phyloP scores from a whole-genome alignment of 2,113 vertebrate genomes.

The Eurystomus gularis region DNA sequence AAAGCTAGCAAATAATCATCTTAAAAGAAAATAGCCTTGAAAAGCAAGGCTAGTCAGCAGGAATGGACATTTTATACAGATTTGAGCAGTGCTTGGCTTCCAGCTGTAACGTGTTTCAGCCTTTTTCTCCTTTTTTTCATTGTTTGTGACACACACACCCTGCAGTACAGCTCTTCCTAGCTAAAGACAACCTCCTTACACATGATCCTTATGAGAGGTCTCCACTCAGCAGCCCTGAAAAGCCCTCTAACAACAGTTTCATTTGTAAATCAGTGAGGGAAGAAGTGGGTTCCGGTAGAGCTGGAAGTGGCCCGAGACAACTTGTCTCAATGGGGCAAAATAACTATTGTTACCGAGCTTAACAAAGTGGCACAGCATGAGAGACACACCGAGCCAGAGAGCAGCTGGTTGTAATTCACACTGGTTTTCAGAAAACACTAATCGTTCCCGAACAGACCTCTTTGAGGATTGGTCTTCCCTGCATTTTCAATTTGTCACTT shows the following conservation, averaged over 20 bases:
- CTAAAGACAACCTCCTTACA: neutral
- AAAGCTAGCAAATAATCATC: neutral
- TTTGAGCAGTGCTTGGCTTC: neutral
- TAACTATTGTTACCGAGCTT: constrained; percentile 83
- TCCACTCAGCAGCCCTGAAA: constrained; percentile 53
- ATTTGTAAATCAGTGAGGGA: constrained; percentile 73
- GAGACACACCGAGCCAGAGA: constrained; percentile 76
- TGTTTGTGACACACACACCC: neutral
- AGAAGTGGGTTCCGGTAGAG: constrained; percentile 75
- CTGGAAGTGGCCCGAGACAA: constrained; percentile 80
- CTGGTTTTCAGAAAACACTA: constrained; percentile 84
- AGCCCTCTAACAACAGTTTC: constrained; percentile 72
- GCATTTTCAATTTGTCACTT: constrained; percentile 85
- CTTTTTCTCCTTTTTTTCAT: neutral
- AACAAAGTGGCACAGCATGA: constrained; percentile 86
- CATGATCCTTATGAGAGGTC: constrained; percentile 73
- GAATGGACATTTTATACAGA: constrained; percentile 19
- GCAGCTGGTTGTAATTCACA: constrained; percentile 86
- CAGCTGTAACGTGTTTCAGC: neutral
- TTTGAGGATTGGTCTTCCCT: constrained; percentile 83
- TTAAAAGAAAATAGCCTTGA: neutral
- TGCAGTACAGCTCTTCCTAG: constrained; percentile 4
- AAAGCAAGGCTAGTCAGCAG: neutral
- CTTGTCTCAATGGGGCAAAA: constrained; percentile 81
- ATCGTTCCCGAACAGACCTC: constrained; percentile 80